Percentiles rank a stretch among this genome's conserved stretches.
Conservation (phyloP, 1,140 invertebrate species). For the Neelides sp. region DNA sequence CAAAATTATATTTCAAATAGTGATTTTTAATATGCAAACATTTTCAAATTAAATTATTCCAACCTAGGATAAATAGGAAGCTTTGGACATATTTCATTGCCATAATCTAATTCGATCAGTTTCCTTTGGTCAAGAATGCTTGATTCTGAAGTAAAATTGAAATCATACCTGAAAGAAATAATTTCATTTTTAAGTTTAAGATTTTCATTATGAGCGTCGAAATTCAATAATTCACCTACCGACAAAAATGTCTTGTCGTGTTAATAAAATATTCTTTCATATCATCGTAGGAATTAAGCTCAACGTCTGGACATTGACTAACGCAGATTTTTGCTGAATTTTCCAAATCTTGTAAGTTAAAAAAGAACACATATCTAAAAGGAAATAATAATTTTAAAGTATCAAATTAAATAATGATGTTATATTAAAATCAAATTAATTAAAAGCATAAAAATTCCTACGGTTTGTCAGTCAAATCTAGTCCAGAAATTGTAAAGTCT, state of each 20-base stretch:
- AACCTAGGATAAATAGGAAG: conserved; percentile 55
- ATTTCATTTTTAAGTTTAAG: background rate
- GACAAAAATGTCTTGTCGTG: conserved; percentile 57
- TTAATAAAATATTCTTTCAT: conserved; percentile 58
- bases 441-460: conserved; percentile 34
- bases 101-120: background rate
- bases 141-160: conserved; percentile 39
- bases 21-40: too few relatives aligned
- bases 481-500: conserved; percentile 57
- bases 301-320: conserved; percentile 63
- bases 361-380: conserved; percentile 61
- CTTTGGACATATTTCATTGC: conserved; percentile 47
- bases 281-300: conserved; percentile 50
- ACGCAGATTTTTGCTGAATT: conserved; percentile 78
- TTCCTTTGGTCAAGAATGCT: background rate
- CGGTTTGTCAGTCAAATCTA: conserved; percentile 64
- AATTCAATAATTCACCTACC: conserved; percentile 33
- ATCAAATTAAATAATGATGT: background rate
- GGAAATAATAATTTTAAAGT: conserved; percentile 7
- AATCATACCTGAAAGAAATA: conserved; percentile 46
- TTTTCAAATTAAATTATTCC: background rate
- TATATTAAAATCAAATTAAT: background rate
- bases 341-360: conserved; percentile 61
- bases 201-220: background rate
- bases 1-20: conserved; percentile 9